phyloP scores from a whole-genome alignment of 2,113 vertebrate species.

The Proteles cristata region DNA sequence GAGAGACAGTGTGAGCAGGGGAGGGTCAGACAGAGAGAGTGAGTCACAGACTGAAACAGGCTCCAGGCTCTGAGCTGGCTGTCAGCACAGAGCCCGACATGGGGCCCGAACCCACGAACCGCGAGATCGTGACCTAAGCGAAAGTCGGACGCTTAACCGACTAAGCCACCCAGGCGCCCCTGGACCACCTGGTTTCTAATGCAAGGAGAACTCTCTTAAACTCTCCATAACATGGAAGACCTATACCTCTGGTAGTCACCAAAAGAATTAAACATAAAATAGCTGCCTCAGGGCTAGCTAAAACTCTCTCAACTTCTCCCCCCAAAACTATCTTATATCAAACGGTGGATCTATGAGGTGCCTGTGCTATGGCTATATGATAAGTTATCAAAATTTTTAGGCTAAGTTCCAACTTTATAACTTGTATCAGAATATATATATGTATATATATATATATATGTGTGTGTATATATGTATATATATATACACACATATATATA shows the following conservation, averaged over 20 bases:
- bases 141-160: too few relatives aligned
- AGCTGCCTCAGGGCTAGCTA: neutral
- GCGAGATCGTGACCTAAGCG: too few relatives aligned
- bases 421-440: neutral
- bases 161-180: too few relatives aligned
- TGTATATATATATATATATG: neutral
- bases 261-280: slow-evolving; percentile 18
- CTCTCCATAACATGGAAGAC: neutral
- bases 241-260: neutral
- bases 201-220: neutral
- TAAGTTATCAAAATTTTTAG: neutral
- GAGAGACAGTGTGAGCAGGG: too few relatives aligned
- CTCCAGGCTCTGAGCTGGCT: too few relatives aligned
- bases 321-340: neutral
- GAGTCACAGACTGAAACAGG: too few relatives aligned
- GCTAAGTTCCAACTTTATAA: neutral
- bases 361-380: neutral
- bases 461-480: neutral
- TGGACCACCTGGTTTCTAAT: neutral
- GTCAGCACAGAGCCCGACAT: too few relatives aligned
- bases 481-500: neutral
- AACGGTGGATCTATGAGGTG: neutral
- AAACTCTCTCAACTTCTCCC: neutral
- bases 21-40: too few relatives aligned
- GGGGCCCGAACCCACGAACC: too few relatives aligned